A percentile compares a stretch with the other conserved stretches of the same genome.
phyloP scores from a whole-genome alignment of 2,888 invertebrate species.

The Rhodophaea formosa region DNA sequence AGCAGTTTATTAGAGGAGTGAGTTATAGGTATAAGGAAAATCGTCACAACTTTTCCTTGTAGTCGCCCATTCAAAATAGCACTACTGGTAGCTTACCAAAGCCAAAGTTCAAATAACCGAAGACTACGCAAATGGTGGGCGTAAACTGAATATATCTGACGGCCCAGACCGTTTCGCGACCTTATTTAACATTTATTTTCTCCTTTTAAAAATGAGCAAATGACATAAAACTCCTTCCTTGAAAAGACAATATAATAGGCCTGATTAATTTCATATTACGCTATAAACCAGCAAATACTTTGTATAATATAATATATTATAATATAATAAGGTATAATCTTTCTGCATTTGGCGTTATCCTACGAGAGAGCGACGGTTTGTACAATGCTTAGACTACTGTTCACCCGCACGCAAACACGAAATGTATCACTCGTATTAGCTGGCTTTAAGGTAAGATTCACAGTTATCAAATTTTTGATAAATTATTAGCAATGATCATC shows the following conservation, averaged over 20 bases:
- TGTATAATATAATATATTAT: constrained; percentile 29
- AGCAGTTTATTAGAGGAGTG: too few species aligned
- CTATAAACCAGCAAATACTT: constrained; percentile 29
- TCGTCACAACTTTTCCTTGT: too few species aligned
- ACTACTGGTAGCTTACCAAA: too few species aligned
- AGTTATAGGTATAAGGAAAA: too few species aligned
- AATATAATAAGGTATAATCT: constrained; percentile 26
- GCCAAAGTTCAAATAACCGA: too few species aligned
- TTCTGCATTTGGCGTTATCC: constrained; percentile 38
- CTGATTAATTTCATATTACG: constrained; percentile 2
- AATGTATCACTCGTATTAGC: neutral
- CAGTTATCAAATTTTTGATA: neutral
- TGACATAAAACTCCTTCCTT: too few species aligned
- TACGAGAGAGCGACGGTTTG: constrained; percentile 35
- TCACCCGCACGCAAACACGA: neutral
- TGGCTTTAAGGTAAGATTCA: neutral
- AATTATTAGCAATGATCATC: neutral
- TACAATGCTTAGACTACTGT: constrained; percentile 27
- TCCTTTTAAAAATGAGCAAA: too few species aligned
- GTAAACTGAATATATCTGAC: too few species aligned
- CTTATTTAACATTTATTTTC: too few species aligned
- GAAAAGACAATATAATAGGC: neutral
- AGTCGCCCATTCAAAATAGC: too few species aligned
- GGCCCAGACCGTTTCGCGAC: too few species aligned
- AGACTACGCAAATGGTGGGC: neutral